Evolutionary conservation across 2,113 vertebrate genomes (phyloP).

Genomic region (Coturnix japonica): DNA sequence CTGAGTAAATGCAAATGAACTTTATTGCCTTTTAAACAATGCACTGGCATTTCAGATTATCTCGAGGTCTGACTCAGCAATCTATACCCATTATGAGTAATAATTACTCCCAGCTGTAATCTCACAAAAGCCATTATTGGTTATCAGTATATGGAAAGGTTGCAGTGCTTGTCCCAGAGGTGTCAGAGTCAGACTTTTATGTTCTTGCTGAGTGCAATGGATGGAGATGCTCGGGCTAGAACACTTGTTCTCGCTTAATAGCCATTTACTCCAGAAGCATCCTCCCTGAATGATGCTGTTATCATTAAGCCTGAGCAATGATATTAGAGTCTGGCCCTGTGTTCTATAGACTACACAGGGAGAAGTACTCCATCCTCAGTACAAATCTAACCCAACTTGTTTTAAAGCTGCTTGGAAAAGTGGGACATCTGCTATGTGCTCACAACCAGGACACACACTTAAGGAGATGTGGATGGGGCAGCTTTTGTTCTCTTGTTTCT

Average conservation of each 20-base stretch:
- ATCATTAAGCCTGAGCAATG: not conserved
- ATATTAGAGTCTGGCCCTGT: not conserved
- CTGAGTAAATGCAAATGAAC: not conserved
- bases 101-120: not conserved
- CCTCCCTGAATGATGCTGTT: not conserved
- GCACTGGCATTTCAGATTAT: not conserved
- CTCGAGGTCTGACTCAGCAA: not conserved
- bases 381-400: not conserved
- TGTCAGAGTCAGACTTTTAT: not conserved
- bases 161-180: not conserved
- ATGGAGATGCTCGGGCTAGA: not conserved
- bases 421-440: not conserved
- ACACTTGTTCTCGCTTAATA: not conserved
- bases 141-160: not conserved
- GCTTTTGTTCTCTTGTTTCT: not conserved
- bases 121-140: not conserved
- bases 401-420: not conserved
- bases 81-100: not conserved
- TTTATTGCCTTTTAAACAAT: not conserved
- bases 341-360: not conserved
- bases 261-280: not conserved
- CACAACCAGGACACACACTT: not conserved
- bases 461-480: too few species aligned
- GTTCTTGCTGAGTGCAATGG: not conserved
- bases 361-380: not conserved